Evolutionary conservation across 1,140 invertebrate genomes (phyloP), one percentile per base, ranked within the genome.

Genomic region (Euura saliciscinereae): DNA sequence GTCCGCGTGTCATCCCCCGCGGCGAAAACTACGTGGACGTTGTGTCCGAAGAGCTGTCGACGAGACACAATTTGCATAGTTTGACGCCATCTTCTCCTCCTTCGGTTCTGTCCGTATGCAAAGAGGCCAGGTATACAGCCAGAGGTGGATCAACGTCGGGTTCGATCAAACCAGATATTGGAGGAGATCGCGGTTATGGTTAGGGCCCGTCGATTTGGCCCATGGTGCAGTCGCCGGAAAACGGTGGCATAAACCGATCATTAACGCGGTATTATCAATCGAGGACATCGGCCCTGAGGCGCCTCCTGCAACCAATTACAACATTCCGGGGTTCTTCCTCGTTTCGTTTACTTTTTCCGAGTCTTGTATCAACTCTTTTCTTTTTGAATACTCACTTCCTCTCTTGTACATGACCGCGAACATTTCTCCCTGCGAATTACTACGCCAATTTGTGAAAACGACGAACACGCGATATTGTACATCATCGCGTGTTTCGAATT

Each of bases 231-330:
- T 28, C 28, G 28, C 28, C 28, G 28, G 28, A 28, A 28, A 45
- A 71, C 67, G n/a, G 68, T 45, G 71, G 76, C 69, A 74, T 76
- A 77, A 78, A 67, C 77, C 74, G 80, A 81, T 82, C 77, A 76
- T 82, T 82, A 82, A 80, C 78, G 75, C 75, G 43, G 68, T 77
- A 80, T 76, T 84, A 85, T 85, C 81, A 81, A 82, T 80, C 77
- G 78, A 78, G 78, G 77, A 83, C 82, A 82, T 84, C 82, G 75
- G 73, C 76, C 78, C 69, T 69, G 74, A 73, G 78, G 75, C 76
- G 79, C 79, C 82, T 81, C 80, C 78, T 80, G 78, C 79, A 73
- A 74, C 77, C 82, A 84, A 84, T 84, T 85, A 84, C 80, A 81
- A 82, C 78, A 82, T 82, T 84, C 78, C 78, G 76, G 28, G 74